These are phyloP conservation scores for Tridacna gigas DNA, from an alignment of 2,888 invertebrate species.

Conservation along the genomic window DNA sequence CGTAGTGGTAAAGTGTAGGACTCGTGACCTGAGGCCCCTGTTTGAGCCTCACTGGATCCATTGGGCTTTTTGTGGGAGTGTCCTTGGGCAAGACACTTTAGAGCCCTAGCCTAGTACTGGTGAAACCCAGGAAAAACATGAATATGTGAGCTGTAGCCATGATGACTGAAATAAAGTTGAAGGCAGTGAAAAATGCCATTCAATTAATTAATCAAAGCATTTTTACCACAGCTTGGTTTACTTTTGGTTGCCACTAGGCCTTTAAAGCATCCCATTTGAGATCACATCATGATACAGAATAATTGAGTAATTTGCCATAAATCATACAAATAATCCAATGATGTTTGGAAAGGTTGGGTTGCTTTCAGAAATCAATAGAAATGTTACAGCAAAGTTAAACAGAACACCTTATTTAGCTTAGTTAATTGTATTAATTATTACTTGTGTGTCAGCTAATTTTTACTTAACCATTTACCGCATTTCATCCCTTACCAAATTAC, in stretches of 20 bases:
- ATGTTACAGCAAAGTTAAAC: constrained; percentile 14
- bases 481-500: no score
- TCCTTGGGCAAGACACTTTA: not conserved
- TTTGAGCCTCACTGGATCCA: not conserved
- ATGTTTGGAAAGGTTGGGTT: not conserved
- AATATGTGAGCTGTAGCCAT: not conserved
- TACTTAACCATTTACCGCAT: no score
- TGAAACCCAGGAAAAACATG: not conserved
- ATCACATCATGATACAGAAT: no score
- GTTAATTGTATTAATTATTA: constrained; percentile 23
- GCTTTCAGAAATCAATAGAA: constrained; percentile 8
- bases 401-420: constrained; percentile 2
- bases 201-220: not conserved
- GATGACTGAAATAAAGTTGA: constrained; percentile 15
- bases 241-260: not conserved
- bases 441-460: not conserved
- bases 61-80: not conserved
- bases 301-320: no score
- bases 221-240: not conserved
- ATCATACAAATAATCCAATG: no score
- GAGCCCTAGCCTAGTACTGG: not conserved
- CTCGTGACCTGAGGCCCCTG: no score
- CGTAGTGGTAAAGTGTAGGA: no score
- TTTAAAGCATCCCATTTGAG: not conserved
- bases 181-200: not conserved